Evolutionary conservation across 2,888 invertebrate genomes (phyloP), one percentile per base, ranked within the genome.

Genomic region (Torymus aiolomorphi): DNA sequence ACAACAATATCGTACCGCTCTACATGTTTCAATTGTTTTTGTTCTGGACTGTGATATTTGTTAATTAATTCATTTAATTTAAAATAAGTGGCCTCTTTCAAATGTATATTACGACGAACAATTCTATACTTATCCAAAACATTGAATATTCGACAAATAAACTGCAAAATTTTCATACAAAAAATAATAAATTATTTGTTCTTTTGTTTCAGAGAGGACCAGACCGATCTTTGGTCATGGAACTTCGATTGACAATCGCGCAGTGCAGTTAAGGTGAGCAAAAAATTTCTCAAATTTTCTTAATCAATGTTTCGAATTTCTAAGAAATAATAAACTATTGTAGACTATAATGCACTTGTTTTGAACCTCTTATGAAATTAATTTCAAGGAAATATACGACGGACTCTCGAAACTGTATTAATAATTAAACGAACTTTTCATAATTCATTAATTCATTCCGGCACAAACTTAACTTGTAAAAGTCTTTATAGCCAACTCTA

Each of bases 211-310:
- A 86, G 85, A 83, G 73, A 69, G 76, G 75, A 71, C 56, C 78
- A 76, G 67, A 13, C 65, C 59, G 65, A 76, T 69, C 54, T 62
- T 42, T 79, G 77, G 80, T 80, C 82, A 87, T 86, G 87, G 85
- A 85, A 82, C 82, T 83, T 77, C 80, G 74, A 78, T 78, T 83
- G 81, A 83, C 83, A 80, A 83, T 83, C 81, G 82, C 81, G 85
- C 83, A 83, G 85, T 80, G 81, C 82, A 85, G 86, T 85, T 87
- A 87, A 88, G 87, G 88, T 87, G 80, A 83, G 72, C 14, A 51
- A 16, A 52, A 66, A 31, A 1, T 49, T 10, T 18, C 16, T 49
- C 16, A 51, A 70, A 61, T 71, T 24, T n/a, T 51, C 2, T 8
- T 10, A n/a, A 16, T 18, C 14, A 49, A 70, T 51, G 51, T 51